These are phyloP conservation scores for Oncorhynchus tshawytscha DNA, from an alignment of 2,113 vertebrate species.

Conservation along the genomic window DNA sequence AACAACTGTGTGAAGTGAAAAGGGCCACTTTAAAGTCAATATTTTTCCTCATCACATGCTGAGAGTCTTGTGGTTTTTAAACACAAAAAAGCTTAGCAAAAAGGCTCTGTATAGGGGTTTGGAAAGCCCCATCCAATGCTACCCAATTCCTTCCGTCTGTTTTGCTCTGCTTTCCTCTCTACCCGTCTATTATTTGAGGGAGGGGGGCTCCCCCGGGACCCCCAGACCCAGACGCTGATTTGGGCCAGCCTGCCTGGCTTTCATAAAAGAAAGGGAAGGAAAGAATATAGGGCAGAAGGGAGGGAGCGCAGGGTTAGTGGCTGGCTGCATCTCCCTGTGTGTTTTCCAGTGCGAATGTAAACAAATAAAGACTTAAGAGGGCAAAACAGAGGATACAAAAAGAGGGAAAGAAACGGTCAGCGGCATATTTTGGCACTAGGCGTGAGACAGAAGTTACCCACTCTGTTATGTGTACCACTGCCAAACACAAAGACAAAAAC, in stretches of 20 bases:
- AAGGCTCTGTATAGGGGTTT: slow-evolving; percentile 25
- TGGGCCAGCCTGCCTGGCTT: slow-evolving; percentile 46
- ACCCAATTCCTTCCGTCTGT: slow-evolving; percentile 48
- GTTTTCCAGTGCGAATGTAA: slow-evolving; percentile 56
- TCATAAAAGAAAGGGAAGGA: slow-evolving; percentile 38
- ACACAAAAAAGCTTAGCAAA: slow-evolving; percentile 33
- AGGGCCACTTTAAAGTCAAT: no score
- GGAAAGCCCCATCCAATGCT: slow-evolving; percentile 63
- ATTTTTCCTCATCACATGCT: slow-evolving; percentile 35
- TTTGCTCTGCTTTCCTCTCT: slow-evolving; percentile 54
- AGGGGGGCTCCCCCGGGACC: slow-evolving; percentile 60
- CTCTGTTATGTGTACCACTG: slow-evolving; percentile 45
- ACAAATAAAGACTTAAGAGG: slow-evolving; percentile 61
- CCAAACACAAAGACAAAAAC: slow-evolving; percentile 55
- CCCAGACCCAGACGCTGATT: slow-evolving; percentile 55
- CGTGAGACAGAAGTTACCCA: slow-evolving; percentile 61
- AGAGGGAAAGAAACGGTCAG: slow-evolving; percentile 24
- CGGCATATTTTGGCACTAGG: slow-evolving; percentile 59
- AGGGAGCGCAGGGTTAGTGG: slow-evolving; percentile 18
- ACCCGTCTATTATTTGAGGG: slow-evolving; percentile 59
- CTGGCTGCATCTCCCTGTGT: slow-evolving; percentile 53
- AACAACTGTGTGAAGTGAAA: no score
- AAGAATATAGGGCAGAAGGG: slow-evolving; percentile 46
- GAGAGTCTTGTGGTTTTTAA: slow-evolving; percentile 24
- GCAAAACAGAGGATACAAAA: slow-evolving; percentile 32